Conservation (phyloP, 2,113 vertebrate species). For the Silurus meridionalis region DNA sequence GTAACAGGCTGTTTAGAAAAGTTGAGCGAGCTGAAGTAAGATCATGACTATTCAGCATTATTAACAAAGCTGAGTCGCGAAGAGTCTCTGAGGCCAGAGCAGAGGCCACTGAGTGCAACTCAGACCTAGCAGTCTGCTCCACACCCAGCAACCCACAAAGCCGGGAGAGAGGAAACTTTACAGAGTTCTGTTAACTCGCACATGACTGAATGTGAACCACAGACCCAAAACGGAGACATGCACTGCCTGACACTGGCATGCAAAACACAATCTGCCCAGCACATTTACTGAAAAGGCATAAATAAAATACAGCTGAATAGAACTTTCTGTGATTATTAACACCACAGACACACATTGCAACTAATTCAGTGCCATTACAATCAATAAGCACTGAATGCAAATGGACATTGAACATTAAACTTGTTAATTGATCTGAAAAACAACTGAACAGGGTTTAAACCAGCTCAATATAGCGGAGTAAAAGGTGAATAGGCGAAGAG, state of each 20-base stretch:
- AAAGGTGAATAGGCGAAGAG: not conserved
- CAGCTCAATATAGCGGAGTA: not conserved
- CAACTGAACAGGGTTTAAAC: not conserved
- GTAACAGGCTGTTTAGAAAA: not conserved
- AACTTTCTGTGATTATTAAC: not conserved
- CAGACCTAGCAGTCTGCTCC: slow-evolving; percentile 22
- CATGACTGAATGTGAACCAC: slow-evolving; percentile 31
- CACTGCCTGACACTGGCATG: not conserved
- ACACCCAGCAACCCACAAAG: slow-evolving; percentile 28
- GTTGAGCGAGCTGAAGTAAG: not conserved
- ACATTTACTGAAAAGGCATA: not conserved
- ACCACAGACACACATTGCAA: not conserved
- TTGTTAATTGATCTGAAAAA: not conserved
- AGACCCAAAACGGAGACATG: not conserved
- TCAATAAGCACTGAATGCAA: not conserved
- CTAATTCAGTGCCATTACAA: not conserved
- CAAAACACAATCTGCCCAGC: not conserved
- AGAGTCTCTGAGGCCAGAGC: slow-evolving; percentile 17
- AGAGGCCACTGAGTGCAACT: slow-evolving; percentile 31
- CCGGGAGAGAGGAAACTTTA: slow-evolving; percentile 40
- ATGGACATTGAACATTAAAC: not conserved
- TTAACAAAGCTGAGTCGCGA: slow-evolving; percentile 4
- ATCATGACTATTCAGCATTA: slow-evolving; percentile 37
- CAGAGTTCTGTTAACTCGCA: slow-evolving; percentile 34
- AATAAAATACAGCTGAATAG: not conserved